Base-by-base conservation (phyloP, 2,888 invertebrate genomes). In the Scaptomyza caliginosa region DNA sequence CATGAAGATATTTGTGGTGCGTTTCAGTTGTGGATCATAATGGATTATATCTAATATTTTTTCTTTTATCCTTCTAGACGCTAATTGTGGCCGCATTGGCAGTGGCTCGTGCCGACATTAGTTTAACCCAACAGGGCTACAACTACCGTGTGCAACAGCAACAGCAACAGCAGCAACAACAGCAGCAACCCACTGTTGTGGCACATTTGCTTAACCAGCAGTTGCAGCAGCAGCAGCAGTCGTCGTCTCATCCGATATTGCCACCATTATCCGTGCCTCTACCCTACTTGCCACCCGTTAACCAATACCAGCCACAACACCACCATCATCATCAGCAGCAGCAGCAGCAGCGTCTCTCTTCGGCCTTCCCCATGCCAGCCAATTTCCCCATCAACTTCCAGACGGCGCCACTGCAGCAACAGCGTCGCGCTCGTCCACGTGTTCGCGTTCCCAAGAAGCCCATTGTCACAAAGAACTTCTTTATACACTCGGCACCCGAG, bases 1-100 rank as follows among this genome's bases (percentile, higher is more conserved):
- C 87, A 90, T 90, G 90, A 90, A 90, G 87, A 85, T 89, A 75
- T 89, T 90, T 89, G 81, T 88, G 90, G 90, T 90, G 89, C 63
- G 90, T 87, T 64, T 10, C 2, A 6, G n/a, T 30, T 30, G 24
- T 45, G 71, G 67, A 71, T 67, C n/a, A 24, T 42, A 13, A 46
- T 55, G 74, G 77, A 80, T 64, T 68, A 70, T 58, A 51, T 58
- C 40, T 63, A 54, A 52, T 21, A 13, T 8, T 17, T 17, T 10
- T 32, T 40, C 8, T 23, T n/a, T n/a, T 34, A 6, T 16, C 28
- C 4, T 38, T 11, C 6, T n/a, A 89, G 89, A 86, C 87, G 51
- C 51, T 88, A 75, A 66, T 89, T 45, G 54, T 88, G 76, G 83
- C 79, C 50, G 59, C 79, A 10, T 46, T 78, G 59, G 57, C 71